Evolutionary conservation across 1,140 invertebrate species (phyloP).

Genomic region (Nymphalis io): DNA sequence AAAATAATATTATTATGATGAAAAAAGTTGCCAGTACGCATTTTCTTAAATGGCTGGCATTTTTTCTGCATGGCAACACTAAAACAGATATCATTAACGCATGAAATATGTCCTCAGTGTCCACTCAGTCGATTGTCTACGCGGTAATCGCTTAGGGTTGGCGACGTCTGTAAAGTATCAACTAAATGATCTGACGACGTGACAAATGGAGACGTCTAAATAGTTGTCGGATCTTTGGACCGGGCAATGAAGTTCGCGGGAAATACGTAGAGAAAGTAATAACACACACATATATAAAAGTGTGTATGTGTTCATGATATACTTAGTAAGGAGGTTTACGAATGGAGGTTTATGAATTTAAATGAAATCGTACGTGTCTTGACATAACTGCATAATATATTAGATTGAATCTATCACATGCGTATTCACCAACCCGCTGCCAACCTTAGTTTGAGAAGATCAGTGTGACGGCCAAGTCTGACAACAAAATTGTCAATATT

Average conservation of each 20-base stretch:
- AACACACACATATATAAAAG: no score
- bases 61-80: neutral
- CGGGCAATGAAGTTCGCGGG: constrained; percentile 42
- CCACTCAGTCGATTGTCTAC: constrained; percentile 63
- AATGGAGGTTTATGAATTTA: no score
- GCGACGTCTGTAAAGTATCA: constrained; percentile 67
- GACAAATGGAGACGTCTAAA: constrained; percentile 68
- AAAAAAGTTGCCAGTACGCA: neutral
- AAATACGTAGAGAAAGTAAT: neutral
- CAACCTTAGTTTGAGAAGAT: no score
- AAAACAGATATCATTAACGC: constrained; percentile 41
- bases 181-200: constrained; percentile 63
- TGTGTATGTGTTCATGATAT: no score
- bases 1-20: neutral
- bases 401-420: no score
- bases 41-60: neutral
- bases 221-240: constrained; percentile 49
- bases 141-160: constrained; percentile 46
- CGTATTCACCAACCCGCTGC: no score
- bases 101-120: constrained; percentile 42
- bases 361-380: no score
- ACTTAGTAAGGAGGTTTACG: no score
- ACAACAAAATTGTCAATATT: no score
- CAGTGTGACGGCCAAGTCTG: no score
- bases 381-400: no score